Evolutionary conservation across 2,888 invertebrate species (phyloP).

Genomic region (Strigamia transsilvanica): DNA sequence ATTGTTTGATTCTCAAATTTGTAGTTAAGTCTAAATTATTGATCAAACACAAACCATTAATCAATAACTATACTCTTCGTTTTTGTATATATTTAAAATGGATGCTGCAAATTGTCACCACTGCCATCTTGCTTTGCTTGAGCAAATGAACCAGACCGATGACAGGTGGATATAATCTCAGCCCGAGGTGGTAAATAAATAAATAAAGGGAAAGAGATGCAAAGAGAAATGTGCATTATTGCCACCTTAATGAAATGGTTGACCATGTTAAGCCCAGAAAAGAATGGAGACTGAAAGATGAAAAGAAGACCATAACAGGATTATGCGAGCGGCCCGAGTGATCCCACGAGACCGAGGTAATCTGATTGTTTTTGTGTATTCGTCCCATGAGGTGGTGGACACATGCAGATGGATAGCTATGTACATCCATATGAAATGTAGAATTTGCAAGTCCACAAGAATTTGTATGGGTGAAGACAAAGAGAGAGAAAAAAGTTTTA

Average conservation of each 20-base stretch:
- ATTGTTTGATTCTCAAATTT: too few species aligned
- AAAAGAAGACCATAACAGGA: slow-evolving; percentile 3
- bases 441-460: slow-evolving; percentile 12
- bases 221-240: background rate
- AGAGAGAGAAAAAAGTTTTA: background rate
- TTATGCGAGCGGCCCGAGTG: slow-evolving; percentile 5
- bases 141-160: background rate
- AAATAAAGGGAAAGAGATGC: background rate
- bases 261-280: background rate
- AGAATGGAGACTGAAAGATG: background rate
- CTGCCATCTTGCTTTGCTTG: background rate
- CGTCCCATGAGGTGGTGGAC: slow-evolving; percentile 38
- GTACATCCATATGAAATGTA: slow-evolving; percentile 1
- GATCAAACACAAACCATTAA: too few species aligned
- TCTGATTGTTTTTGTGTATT: slow-evolving; percentile 17
- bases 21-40: too few species aligned
- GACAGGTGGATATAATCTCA: background rate
- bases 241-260: slow-evolving; percentile 18
- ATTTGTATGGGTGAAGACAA: background rate
- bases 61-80: too few species aligned
- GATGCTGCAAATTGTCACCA: background rate
- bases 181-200: background rate
- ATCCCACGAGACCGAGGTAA: slow-evolving; percentile 15
- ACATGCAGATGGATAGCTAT: slow-evolving; percentile 12
- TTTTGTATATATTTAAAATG: background rate